Percentiles rank a stretch among this genome's conserved stretches.
Conservation (phyloP, 2,797 vertebrate genomes). For the Caiman crocodilus region DNA sequence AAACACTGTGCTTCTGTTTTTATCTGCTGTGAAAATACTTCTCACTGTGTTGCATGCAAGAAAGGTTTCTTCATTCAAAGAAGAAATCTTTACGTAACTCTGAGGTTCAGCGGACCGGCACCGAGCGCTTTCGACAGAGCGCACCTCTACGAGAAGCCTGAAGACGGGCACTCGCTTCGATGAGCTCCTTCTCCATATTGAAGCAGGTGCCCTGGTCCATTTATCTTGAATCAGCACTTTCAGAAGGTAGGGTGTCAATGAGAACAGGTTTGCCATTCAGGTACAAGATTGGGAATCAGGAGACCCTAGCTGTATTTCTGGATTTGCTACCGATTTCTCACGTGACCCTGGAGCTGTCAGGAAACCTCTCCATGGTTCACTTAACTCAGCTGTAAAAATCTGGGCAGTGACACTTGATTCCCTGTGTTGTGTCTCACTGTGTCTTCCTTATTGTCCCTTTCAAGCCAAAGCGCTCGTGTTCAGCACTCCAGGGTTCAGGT, state of each 20-base stretch:
- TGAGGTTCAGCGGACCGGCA: not conserved
- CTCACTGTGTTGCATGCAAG: not conserved
- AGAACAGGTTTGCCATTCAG: not conserved
- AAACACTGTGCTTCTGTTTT: not conserved
- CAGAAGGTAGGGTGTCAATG: not conserved
- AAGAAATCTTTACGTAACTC: not conserved
- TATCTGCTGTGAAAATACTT: not conserved
- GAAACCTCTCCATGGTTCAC: not conserved
- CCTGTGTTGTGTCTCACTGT: too few species aligned
- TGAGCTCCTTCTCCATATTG: not conserved
- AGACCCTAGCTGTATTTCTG: not conserved
- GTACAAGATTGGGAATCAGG: rapidly evolving
- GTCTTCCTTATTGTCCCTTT: too few species aligned
- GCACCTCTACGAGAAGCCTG: not conserved
- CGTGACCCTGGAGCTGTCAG: not conserved
- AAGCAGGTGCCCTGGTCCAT: not conserved
- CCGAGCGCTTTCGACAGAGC: not conserved
- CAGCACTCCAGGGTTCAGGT: too few species aligned
- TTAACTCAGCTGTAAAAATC: constrained; percentile 14
- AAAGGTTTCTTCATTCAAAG: not conserved
- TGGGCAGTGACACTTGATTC: not conserved
- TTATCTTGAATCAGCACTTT: not conserved
- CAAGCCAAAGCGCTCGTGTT: too few species aligned
- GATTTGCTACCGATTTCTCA: constrained; percentile 9
- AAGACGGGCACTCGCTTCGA: not conserved